A percentile compares a stretch with the other conserved stretches of the same genome.
phyloP scores from a whole-genome alignment of 2,888 invertebrate species.

The Tridacna crocea region DNA sequence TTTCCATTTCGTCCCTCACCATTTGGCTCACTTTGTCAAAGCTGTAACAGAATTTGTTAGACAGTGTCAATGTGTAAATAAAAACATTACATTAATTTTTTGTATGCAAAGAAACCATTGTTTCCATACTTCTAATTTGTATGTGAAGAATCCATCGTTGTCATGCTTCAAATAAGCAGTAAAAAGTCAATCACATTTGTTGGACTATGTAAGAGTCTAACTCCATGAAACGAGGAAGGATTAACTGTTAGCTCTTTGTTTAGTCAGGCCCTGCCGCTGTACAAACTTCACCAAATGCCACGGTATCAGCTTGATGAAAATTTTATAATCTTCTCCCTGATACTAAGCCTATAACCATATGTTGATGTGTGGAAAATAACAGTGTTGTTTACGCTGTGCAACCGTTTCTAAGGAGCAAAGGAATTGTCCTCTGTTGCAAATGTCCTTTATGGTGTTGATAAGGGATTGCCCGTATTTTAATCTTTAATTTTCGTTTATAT shows the following conservation, averaged over 20 bases:
- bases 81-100: no score
- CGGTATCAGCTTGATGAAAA: conserved; percentile 47
- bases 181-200: no score
- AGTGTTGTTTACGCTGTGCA: conserved; percentile 61
- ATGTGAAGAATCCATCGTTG: no score
- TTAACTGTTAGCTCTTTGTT: conserved; percentile 45
- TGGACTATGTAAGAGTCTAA: no score
- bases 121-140: no score
- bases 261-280: conserved; percentile 30
- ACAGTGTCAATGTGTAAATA: no score
- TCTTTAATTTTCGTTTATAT: no score
- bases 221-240: neutral
- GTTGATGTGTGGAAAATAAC: conserved; percentile 57
- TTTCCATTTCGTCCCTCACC: no score
- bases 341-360: conserved; percentile 60
- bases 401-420: conserved; percentile 62
- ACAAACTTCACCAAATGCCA: conserved; percentile 55
- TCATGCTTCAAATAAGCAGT: no score
- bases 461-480: conserved; percentile 10
- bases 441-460: conserved; percentile 35
- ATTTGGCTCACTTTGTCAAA: no score
- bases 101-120: no score
- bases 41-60: no score
- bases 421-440: conserved; percentile 53
- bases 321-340: conserved; percentile 43